Evolutionary conservation across 2,888 invertebrate genomes (phyloP).

Genomic region (Pheosia gnoma): DNA sequence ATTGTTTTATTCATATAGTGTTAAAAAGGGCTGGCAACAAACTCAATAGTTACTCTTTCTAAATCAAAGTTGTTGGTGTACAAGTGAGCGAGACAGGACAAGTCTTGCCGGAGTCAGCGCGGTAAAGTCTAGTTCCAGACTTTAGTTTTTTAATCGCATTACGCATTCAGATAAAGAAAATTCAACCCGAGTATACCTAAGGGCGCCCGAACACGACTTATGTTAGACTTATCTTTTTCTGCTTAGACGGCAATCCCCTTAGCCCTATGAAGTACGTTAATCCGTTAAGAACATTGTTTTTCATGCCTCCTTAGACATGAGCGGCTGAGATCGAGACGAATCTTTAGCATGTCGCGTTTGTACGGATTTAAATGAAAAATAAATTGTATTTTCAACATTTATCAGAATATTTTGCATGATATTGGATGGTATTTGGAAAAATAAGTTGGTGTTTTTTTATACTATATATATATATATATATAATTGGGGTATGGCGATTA

Average conservation of each 20-base stretch:
- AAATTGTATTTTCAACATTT: slow-evolving; percentile 15
- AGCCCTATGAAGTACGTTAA: slow-evolving; percentile 42
- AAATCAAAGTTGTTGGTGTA: too few relatives aligned
- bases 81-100: too few relatives aligned
- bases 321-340: slow-evolving; percentile 28
- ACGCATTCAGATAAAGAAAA: neutral
- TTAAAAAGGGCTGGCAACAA: too few relatives aligned
- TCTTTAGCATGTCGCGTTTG: slow-evolving; percentile 27
- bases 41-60: too few relatives aligned
- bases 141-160: neutral
- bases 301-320: slow-evolving; percentile 47
- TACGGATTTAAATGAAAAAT: slow-evolving; percentile 25
- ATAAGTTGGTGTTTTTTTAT: too few relatives aligned
- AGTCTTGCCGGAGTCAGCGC: too few relatives aligned
- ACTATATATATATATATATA: too few relatives aligned
- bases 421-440: too few relatives aligned
- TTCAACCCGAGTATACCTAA: neutral
- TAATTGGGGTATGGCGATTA: too few relatives aligned
- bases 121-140: too few relatives aligned
- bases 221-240: slow-evolving; percentile 39
- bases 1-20: too few relatives aligned
- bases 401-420: neutral
- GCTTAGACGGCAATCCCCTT: slow-evolving; percentile 37
- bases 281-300: slow-evolving; percentile 50
- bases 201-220: slow-evolving; percentile 20